phyloP scores from a whole-genome alignment of 53 echinoderm and acorn worm species.

The Hippasteria phrygiana region DNA sequence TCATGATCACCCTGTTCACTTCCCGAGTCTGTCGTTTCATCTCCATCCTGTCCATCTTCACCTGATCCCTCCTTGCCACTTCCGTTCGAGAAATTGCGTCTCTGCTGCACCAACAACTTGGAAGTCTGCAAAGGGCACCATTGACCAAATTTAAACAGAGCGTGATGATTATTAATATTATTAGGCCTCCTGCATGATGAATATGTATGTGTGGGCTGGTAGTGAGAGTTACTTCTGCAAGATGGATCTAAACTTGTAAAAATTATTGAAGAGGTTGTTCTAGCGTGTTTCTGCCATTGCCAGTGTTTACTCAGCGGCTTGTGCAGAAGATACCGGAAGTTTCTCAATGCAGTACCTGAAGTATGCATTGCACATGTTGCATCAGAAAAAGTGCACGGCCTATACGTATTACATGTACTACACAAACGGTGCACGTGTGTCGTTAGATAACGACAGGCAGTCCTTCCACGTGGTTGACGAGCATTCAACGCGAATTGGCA shows the following conservation, averaged over 20 bases:
- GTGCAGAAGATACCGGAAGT: neutral
- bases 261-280: neutral
- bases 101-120: constrained; percentile 12
- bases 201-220: neutral
- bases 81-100: constrained; percentile 42
- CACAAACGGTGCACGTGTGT: constrained; percentile 28
- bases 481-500: neutral
- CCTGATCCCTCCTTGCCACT: constrained; percentile 57
- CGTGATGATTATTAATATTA: neutral
- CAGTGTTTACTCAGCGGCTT: no score
- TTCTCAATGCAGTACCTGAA: neutral
- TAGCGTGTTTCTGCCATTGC: neutral
- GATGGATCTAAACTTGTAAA: neutral
- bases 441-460: neutral
- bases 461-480: neutral
- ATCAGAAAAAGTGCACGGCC: neutral
- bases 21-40: constrained; percentile 30
- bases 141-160: neutral
- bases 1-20: constrained; percentile 50
- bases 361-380: neutral
- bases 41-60: constrained; percentile 51
- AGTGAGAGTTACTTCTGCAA: neutral
- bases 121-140: no score
- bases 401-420: neutral
- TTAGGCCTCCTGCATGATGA: neutral